Evolutionary conservation across 1,140 invertebrate genomes (phyloP).

Genomic region (Anastrepha ludens): DNA sequence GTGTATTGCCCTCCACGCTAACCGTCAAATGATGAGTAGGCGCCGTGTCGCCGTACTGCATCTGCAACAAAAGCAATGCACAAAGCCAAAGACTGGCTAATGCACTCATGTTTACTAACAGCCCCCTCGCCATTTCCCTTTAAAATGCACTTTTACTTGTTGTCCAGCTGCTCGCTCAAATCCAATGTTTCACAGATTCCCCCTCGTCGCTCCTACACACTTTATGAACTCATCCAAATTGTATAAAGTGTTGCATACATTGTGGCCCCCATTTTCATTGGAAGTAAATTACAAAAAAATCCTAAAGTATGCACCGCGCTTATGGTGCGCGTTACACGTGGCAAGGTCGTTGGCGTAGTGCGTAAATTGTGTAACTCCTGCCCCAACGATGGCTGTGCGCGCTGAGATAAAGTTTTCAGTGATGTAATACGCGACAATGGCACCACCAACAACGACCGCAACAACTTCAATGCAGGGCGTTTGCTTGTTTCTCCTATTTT

Average conservation of each 20-base stretch:
- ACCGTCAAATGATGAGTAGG: conserved; percentile 61
- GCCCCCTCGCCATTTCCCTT: conserved; percentile 10
- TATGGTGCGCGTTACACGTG: background rate
- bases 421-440: conserved; percentile 1
- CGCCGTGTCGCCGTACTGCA: background rate
- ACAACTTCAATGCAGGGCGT: background rate
- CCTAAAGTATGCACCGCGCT: background rate
- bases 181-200: background rate
- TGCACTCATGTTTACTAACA: background rate
- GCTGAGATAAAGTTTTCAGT: background rate
- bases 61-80: background rate
- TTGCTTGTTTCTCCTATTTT: background rate
- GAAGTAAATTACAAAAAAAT: background rate
- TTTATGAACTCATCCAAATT: background rate
- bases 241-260: background rate
- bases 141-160: background rate
- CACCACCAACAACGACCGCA: background rate
- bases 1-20: conserved; percentile 62
- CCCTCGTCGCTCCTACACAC: background rate
- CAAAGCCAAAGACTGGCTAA: background rate
- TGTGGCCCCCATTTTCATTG: conserved; percentile 13
- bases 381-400: background rate
- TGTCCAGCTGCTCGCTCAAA: background rate
- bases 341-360: conserved; percentile 3
- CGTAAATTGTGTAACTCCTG: background rate